These are phyloP conservation scores for Leucophora obtusa DNA, from an alignment of 2,888 invertebrate species.

Conservation along the genomic window DNA sequence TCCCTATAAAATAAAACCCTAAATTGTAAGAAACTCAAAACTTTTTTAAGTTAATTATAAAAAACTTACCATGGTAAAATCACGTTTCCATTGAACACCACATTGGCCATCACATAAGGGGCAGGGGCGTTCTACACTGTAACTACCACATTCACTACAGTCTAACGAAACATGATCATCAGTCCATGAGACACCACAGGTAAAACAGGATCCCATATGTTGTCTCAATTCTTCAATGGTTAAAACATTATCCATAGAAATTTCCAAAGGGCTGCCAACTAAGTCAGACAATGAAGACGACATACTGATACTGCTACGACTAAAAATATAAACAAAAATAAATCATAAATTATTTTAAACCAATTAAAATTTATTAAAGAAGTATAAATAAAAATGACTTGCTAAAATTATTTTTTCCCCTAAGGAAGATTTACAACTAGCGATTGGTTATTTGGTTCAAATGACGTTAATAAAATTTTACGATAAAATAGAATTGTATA, in stretches of 20 bases:
- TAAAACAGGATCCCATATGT: slow-evolving; percentile 86
- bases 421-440: slow-evolving; percentile 34
- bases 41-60: too few relatives aligned
- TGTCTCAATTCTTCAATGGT: slow-evolving; percentile 86
- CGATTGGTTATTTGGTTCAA: neutral
- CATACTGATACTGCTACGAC: slow-evolving; percentile 77
- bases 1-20: too few relatives aligned
- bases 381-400: neutral
- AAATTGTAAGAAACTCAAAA: too few relatives aligned
- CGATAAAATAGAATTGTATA: slow-evolving; percentile 18
- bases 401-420: neutral
- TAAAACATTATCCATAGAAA: slow-evolving; percentile 80
- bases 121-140: slow-evolving; percentile 87
- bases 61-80: slow-evolving; percentile 85
- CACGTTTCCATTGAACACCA: slow-evolving; percentile 85
- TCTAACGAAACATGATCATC: slow-evolving; percentile 88
- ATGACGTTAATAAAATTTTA: slow-evolving; percentile 36
- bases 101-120: slow-evolving; percentile 87
- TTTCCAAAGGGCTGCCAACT: slow-evolving; percentile 77
- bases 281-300: slow-evolving; percentile 78
- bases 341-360: slow-evolving; percentile 11
- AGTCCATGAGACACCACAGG: slow-evolving; percentile 89
- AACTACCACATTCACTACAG: slow-evolving; percentile 89
- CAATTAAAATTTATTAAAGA: neutral
- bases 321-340: slow-evolving; percentile 67